Evolutionary conservation across 2,888 invertebrate species (phyloP), one percentile per base, ranked within the genome.

Genomic region (Galeopsomyia nigrocyanea): DNA sequence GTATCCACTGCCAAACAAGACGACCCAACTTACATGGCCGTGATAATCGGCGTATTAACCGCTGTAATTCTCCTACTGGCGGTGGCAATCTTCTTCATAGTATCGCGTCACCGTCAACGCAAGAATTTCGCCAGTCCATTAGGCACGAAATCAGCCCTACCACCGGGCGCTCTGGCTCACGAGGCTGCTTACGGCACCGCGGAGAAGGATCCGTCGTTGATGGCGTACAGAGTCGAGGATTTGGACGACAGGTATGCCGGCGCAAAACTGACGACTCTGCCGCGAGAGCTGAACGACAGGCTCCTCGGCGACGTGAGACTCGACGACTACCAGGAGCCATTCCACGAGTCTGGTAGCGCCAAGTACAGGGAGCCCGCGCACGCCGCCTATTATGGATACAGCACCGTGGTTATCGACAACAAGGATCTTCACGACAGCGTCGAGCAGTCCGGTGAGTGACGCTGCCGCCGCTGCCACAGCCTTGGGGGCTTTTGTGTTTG

Each of bases 51-150:
- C 17, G 87, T 90, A 19, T 82, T 90, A 65, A 89, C 89, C 68
- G 90, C 90, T 1, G 88, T 90, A 73, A 89, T 91, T 73, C 86
- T 91, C 64, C 84, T 90, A 19, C 84, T 90, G 68, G 89, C 89
- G 19, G 88, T 89, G 55, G 88, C 89, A 73, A 89, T 90, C 77
- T 88, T 89, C 80, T 84, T 90, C 71, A 89, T 91, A 82, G 86
- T 89, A 49, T 84, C 87, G 21, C 83, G 88, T 9, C 88, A 89
- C 79, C 82, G 88, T 6, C 88, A 88, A 76, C 83, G 89, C 57
- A 89, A 89, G 78, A 87, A 87, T 76, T 88, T 88, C 77, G 87
- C 88, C 13, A 87, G 87, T 71, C 88, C 88, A 0, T 78, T 88
- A 50, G 87, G 87, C 6, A 83, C 87, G 6, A 88, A 88, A 78